A percentile compares a stretch with the other conserved stretches of the same genome.
phyloP scores from a whole-genome alignment of 2,797 vertebrate species.

The Lepus townsendii region DNA sequence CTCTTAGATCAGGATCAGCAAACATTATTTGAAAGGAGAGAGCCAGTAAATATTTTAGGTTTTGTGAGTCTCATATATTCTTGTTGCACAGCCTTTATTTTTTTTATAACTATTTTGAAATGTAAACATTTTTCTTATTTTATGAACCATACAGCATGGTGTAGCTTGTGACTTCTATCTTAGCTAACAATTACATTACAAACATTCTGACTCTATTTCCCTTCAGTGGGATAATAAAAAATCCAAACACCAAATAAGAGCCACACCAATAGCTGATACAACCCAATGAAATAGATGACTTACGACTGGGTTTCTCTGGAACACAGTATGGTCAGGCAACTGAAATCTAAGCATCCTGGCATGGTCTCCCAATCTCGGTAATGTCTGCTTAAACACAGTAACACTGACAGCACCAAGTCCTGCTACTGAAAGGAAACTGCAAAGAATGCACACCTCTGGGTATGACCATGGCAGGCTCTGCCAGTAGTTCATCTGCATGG shows the following conservation, averaged over 20 bases:
- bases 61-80: not conserved
- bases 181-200: slow-evolving; percentile 18
- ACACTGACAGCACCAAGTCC: not conserved
- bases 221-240: not conserved
- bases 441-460: not conserved
- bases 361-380: not conserved
- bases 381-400: not conserved
- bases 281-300: not conserved
- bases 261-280: not conserved
- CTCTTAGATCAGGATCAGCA: not conserved
- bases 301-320: not conserved
- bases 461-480: not conserved
- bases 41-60: not conserved
- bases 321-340: not conserved
- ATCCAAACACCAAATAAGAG: slow-evolving; percentile 39
- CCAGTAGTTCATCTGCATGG: not conserved
- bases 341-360: not conserved
- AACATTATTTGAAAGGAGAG: not conserved
- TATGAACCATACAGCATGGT: not conserved
- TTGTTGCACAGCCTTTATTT: not conserved
- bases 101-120: slow-evolving; percentile 35
- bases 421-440: not conserved
- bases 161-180: not conserved
- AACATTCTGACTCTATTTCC: not conserved
- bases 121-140: slow-evolving; percentile 40